Base-by-base conservation (phyloP, 2,797 vertebrate genomes). In the Nannoperca australis region DNA sequence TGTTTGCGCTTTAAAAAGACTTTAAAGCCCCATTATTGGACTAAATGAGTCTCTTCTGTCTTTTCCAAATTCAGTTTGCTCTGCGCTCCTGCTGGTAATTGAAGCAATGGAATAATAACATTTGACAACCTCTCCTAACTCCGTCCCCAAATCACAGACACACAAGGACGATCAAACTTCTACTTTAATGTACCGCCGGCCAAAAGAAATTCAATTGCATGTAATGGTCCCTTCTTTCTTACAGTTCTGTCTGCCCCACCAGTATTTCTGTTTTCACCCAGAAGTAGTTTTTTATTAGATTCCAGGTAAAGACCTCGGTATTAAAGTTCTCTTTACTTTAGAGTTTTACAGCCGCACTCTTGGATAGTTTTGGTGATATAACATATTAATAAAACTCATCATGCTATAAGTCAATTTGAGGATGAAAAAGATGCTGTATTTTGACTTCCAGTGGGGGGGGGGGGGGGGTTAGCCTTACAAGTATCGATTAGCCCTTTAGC, bases 221-320 rank as follows among this genome's bases (percentile, higher is more conserved):
- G 44, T 79, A 64, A 70, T 36, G 40, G 40, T 54, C 40, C 51
- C 34, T 36, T 70, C 30, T 70, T 58, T 61, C 60, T 42, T 56
- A 27, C 24, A 34, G 18, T 38, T 71, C 22, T 60, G 30, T 10
- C 17, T 45, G 50, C 70, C 61, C 42, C 40, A 30, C 24, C 70
- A 53, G 32, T 68, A 77, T 69, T 59, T 66, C 36, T 17, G 13
- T 50, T 78, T 51, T 54, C 62, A 82, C 47, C 63, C 70, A 70
- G 45, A 49, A 60, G 55, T 66, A 27, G 13, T 70, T 66, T 81
- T 79, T 78, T 73, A 84, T 85, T 78, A 73, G 36, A 78, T 85
- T 79, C 60, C 13, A 15, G 30, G 8, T 10, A 17, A 36, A 38
- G 73, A 42, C 67, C 55, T 50, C 20, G 81, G 79, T 85, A 81